phyloP scores from a whole-genome alignment of 2,888 invertebrate genomes.

The Euspilapteryx auroguttella region DNA sequence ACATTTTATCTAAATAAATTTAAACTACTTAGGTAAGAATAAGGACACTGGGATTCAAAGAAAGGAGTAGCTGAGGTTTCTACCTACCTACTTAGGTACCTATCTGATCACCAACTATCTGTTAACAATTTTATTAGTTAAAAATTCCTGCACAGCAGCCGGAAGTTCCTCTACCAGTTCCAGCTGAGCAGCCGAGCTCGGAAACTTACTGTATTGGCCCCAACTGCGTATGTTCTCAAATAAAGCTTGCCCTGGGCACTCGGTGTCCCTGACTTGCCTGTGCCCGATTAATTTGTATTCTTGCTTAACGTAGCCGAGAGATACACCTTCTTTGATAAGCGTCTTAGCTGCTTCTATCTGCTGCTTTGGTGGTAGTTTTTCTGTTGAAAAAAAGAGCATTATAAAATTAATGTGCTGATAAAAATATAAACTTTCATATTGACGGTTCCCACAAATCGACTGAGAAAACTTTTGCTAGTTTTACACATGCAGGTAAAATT shows the following conservation, averaged over 20 bases:
- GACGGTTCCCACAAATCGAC: no score
- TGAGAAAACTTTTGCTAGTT: no score
- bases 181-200: slow-evolving; percentile 15
- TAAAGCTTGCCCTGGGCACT: slow-evolving; percentile 66
- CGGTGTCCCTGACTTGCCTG: slow-evolving; percentile 45
- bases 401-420: no score
- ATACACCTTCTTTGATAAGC: slow-evolving; percentile 64
- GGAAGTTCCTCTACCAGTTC: slow-evolving; percentile 16
- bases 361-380: slow-evolving; percentile 54
- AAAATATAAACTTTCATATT: no score
- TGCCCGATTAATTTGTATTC: slow-evolving; percentile 66
- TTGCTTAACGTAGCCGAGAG: slow-evolving; percentile 58
- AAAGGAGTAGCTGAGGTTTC: no score
- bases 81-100: no score
- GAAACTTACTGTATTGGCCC: slow-evolving; percentile 49
- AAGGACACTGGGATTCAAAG: no score
- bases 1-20: no score
- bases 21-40: no score
- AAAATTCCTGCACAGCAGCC: slow-evolving; percentile 10
- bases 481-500: no score
- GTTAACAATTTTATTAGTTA: slow-evolving; percentile 1
- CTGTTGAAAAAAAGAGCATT: slow-evolving; percentile 20
- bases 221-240: slow-evolving; percentile 63
- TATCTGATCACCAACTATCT: no score
- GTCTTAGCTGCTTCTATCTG: slow-evolving; percentile 62